Base-by-base conservation (phyloP, 2,888 invertebrate genomes). In the Acanthosepion lycidas region DNA sequence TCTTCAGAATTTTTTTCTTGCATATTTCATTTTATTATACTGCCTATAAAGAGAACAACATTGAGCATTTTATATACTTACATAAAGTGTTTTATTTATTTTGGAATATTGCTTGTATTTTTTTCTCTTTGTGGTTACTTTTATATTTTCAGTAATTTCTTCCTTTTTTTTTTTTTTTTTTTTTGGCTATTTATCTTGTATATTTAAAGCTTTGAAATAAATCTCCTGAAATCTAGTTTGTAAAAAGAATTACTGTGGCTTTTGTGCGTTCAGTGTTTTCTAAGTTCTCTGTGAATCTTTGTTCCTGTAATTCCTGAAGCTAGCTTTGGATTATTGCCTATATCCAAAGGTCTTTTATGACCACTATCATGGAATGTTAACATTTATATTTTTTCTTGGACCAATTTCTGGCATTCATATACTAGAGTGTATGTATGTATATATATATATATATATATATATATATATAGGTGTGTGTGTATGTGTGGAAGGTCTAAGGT, bases 151-250 rank as follows among this genome's bases (percentile, higher is more conserved):
- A 33, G 15, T 78, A 23, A 0, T 15, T n/a, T 78, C 23, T 78
- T n/a, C 33, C 33, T 15, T 78, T 78, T 15, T 15, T 33, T 33
- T 78, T n/a, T 15, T 78, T 78, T 15, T 15, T 33, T 33, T 78
- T n/a, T 78, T 78, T 33, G n/a, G 78, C 78, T 33, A n/a, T n/a
- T 78, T n/a, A n/a, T n/a, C 78, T 78, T 78, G n/a, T 78, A n/a
- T 78, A 78, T 78, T 78, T 78, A n/a, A 78, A 78, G 78, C 78
- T 78, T 78, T 33, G n/a, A n/a, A 78, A 78, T 78, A 78, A 78
- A 78, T 78, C 78, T 78, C n/a, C n/a, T n/a, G 78, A 78, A 78
- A 78, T 78, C 78, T n/a, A 78, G n/a, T 78, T 78, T 78, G 78
- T n/a, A 78, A 78, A 78, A 78, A 78, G n/a, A 78, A 78, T 33